These are phyloP conservation scores for Colistium nudipinnis DNA, from an alignment of 2,113 vertebrate genomes.

Conservation along the genomic window DNA sequence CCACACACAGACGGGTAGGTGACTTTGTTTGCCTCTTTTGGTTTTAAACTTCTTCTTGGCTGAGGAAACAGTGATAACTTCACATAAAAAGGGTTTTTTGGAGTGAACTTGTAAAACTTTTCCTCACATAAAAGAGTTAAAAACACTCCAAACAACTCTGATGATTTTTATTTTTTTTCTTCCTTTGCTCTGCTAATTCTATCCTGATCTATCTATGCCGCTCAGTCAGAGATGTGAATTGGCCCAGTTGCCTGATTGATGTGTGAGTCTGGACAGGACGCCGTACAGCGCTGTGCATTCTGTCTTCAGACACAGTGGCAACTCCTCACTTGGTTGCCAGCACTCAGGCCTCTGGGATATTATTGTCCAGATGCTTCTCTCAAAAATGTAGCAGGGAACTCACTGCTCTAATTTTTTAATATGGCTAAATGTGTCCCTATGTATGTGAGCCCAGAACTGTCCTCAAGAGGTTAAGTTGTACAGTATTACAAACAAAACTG, in stretches of 20 bases:
- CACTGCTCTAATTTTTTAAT: constrained; percentile 76
- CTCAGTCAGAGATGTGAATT: constrained; percentile 56
- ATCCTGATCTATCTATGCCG: constrained; percentile 60
- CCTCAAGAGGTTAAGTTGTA: neutral
- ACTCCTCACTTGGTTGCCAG: constrained; percentile 68
- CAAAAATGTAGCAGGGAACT: constrained; percentile 71
- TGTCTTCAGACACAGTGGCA: constrained; percentile 64
- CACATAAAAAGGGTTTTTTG: neutral
- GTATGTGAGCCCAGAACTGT: constrained; percentile 18
- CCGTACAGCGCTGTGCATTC: constrained; percentile 58
- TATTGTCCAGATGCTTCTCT: constrained; percentile 83
- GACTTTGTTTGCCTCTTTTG: constrained; percentile 11
- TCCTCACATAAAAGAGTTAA: constrained; percentile 9
- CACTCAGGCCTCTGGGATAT: constrained; percentile 69
- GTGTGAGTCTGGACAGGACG: constrained; percentile 70
- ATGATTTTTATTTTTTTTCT: too few species aligned
- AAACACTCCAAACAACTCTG: neutral
- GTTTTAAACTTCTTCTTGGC: neutral
- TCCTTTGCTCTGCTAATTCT: constrained; percentile 50
- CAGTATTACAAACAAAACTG: neutral
- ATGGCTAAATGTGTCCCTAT: constrained; percentile 63
- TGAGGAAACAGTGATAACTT: constrained; percentile 15
- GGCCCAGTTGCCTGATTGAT: constrained; percentile 74
- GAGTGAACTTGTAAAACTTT: constrained; percentile 1
- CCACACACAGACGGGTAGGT: neutral